Conservation (phyloP, 2,797 vertebrate genomes). For the Taenioides sp. region DNA sequence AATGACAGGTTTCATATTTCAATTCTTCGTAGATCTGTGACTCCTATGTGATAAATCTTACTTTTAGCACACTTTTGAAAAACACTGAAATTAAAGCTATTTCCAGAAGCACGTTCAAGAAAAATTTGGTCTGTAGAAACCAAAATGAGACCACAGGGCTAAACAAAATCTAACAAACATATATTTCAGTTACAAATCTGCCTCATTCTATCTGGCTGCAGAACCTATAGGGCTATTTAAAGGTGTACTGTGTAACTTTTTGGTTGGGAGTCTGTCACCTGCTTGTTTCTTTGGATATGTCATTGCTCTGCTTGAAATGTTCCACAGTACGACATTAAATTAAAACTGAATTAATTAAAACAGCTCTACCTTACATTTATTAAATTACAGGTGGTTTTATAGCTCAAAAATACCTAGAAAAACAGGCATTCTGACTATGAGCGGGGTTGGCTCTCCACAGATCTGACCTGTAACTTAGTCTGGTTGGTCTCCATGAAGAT, state of each 20-base stretch:
- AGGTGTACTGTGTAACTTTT: conserved; percentile 5
- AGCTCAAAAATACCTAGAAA: no score
- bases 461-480: no score
- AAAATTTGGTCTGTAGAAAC: conserved; percentile 41
- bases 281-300: no score
- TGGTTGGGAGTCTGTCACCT: no score
- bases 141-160: conserved; percentile 35
- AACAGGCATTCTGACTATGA: no score
- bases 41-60: conserved; percentile 40
- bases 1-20: conserved; percentile 2
- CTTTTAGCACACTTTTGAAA: conserved; percentile 26
- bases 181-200: conserved; percentile 22
- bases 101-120: conserved; percentile 36
- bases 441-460: no score
- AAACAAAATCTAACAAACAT: conserved; percentile 13
- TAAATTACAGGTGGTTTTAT: no score
- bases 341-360: no score
- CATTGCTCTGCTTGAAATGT: no score
- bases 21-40: conserved; percentile 20
- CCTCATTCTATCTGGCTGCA: conserved; percentile 16
- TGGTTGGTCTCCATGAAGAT: no score
- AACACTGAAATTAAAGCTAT: conserved; percentile 34
- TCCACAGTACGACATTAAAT: no score
- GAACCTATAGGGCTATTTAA: conserved; percentile 12
- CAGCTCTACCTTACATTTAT: no score